phyloP scores from a whole-genome alignment of 2,888 invertebrate genomes.

The Archips crataeganus region DNA sequence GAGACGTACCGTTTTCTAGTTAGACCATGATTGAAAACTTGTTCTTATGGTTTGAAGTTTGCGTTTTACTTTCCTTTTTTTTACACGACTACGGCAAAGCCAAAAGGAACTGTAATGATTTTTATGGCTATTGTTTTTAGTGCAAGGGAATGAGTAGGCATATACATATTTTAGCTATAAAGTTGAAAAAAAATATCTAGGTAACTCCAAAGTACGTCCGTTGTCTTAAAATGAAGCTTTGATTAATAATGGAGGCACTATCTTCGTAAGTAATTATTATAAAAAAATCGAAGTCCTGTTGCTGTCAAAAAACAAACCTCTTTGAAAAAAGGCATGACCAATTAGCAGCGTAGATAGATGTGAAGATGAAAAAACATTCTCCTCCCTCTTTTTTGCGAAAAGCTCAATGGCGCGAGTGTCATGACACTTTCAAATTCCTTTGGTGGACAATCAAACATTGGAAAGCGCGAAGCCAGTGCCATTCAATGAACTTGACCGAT shows the following conservation, averaged over 20 bases:
- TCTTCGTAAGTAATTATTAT: no score
- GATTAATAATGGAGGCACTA: no score
- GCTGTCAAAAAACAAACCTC: no score
- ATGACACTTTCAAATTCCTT: constrained; percentile 58
- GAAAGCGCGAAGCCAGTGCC: constrained; percentile 64
- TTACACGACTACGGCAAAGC: no score
- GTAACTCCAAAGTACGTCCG: no score
- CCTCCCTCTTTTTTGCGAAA: not conserved
- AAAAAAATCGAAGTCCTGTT: no score
- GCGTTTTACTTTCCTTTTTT: not conserved
- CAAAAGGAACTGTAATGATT: no score
- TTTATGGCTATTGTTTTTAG: not conserved
- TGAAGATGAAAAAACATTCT: not conserved
- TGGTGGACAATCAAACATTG: constrained; percentile 54
- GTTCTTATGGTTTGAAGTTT: not conserved
- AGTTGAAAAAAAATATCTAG: no score
- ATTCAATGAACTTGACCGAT: constrained; percentile 62
- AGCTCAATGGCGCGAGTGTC: constrained; percentile 39
- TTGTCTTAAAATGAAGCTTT: no score
- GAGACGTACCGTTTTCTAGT: constrained; percentile 1
- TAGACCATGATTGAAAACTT: constrained; percentile 15
- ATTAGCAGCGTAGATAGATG: not conserved
- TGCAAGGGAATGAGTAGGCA: no score
- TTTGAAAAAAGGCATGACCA: no score
- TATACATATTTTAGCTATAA: no score